Evolutionary conservation across 2,797 vertebrate genomes (phyloP), one percentile per base, ranked within the genome.

Genomic region (Cuculus canorus): DNA sequence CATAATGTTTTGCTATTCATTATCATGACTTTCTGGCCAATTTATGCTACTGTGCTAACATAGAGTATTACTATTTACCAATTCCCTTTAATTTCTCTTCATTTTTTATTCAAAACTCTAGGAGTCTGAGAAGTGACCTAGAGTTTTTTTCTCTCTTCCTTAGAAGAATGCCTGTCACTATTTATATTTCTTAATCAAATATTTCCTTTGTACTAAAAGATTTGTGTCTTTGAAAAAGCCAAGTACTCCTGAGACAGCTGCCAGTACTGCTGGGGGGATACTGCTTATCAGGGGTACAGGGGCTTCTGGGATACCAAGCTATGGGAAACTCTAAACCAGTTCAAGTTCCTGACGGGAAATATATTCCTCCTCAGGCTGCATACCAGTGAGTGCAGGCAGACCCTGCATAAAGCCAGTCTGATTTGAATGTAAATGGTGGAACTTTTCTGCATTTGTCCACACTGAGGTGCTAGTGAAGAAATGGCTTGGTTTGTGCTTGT

Each of bases 401-500:
- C 41, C 37, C 30, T 7, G 5, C 3, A 7, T 50, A 59, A 54
- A 65, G 13, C 10, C 39, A 33, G 10, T 23, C 68, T 64, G 30
- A 35, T 73, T 60, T 47, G 53, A 81, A 35, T 87, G 57, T 64
- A 45, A 77, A 71, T 48, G 19, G 14, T 4, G 14, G 47, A 60
- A 35, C n/a, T 91, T 92, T 47, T 61, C 79, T 84, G 63, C 80
- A 47, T 72, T 88, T 83, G 76, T 80, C 89, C 95, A 69, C 86
- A 88, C 82, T 43, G 93, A 93, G 89, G 93, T 93, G 93, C 93
- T 93, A 91, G 76, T 88, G 86, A 88, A 95, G 91, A 77, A 85
- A 54, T 5, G 7, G 28, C 65, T 72, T 50, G 27, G 39, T 65
- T 6, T 77, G 48, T 41, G 53, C 50, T 82, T 68, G n/a, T 52